Conservation (phyloP, 1,140 invertebrate genomes). For the Saccostrea cuccullata region DNA sequence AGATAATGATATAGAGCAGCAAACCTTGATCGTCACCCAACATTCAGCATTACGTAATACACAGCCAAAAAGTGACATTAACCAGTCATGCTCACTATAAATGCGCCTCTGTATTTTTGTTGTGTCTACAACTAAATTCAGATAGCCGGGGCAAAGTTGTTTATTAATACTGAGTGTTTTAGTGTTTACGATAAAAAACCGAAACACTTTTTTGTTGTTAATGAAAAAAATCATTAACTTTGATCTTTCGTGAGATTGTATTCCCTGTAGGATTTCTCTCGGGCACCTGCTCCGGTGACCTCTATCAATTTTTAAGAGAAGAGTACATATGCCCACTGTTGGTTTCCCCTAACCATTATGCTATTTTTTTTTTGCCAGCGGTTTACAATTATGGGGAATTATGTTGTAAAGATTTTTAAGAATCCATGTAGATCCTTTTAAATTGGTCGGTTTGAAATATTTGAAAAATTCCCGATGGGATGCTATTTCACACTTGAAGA, state of each 20-base stretch:
- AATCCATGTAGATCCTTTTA: background rate
- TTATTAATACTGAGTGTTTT: background rate
- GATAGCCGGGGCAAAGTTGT: background rate
- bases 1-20: background rate
- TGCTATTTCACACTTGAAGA: constrained; percentile 14
- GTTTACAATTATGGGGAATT: too few relatives aligned
- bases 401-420: too few relatives aligned
- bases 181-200: background rate
- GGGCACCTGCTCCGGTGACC: background rate
- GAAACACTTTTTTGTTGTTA: background rate
- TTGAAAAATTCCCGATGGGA: constrained; percentile 1
- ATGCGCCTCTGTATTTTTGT: background rate
- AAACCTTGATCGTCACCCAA: background rate
- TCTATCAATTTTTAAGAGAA: background rate
- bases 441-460: background rate
- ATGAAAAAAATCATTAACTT: constrained; percentile 3
- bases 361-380: too few relatives aligned
- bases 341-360: background rate
- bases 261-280: background rate
- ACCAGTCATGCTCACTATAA: background rate
- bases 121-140: background rate
- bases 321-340: background rate
- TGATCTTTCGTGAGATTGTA: constrained; percentile 11
- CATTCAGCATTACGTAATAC: background rate
- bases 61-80: background rate